Base-by-base conservation (phyloP, 1,140 invertebrate genomes). In the Drosophila asahinai region DNA sequence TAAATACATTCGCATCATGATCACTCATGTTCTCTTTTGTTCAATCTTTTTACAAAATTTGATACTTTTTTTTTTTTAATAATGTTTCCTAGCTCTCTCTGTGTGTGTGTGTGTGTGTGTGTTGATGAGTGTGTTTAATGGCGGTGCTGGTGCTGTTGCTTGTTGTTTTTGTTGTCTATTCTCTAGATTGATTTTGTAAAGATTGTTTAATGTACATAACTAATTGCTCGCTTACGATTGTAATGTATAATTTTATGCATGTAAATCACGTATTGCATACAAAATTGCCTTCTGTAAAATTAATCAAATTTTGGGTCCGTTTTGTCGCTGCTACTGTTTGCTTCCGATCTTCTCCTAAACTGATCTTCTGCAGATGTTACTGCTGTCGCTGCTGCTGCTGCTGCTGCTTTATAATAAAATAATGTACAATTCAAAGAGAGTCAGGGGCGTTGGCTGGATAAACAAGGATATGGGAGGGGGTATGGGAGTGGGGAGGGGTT, bases 191-290 rank as follows among this genome's bases (percentile, higher is more conserved):
- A 30, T 67, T 64, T 75, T 70, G 58, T 58, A 63, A 52, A 55
- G 51, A 49, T 58, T 49, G 51, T 52, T 74, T 76, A 78, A 78
- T 61, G 65, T 78, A 77, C 74, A 77, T 77, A 77, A 77, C 75
- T 77, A 78, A 77, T 77, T 77, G 48, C 49, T 78, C 43, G 42
- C 74, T 61, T 77, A 77, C 22, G 55, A 60, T 43, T 77, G 52
- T 52, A 65, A 63, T 58, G 70, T 66, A 17, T 77, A 77, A 22
- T 54, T 68, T 49, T 77, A 82, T 73, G 80, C 81, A 83, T 86
- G 63, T 86, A 72, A 82, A 82, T 86, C 83, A 89, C 84, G 64
- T 87, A 83, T 87, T 83, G 67, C 83, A 87, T 87, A 83, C 75
- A 80, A 80, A 79, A 73, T 72, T 79, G 67, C 67, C 70, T 65